Conservation (phyloP, 2,888 invertebrate genomes). For the Spicauda simplicius region DNA sequence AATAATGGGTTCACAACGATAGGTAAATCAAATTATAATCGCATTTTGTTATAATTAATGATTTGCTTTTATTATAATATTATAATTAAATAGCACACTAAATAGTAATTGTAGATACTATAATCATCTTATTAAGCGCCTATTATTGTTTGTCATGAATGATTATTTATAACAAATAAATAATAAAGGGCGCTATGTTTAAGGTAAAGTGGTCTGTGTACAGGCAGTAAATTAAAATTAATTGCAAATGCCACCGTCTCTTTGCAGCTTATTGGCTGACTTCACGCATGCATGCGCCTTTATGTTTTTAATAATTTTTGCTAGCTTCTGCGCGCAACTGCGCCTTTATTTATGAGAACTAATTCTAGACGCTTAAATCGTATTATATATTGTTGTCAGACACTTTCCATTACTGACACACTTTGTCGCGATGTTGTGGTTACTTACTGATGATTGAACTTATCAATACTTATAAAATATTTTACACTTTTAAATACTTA, state of each 20-base stretch:
- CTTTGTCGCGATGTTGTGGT: too few species aligned
- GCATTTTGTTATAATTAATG: not conserved
- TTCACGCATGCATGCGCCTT: constrained; percentile 44
- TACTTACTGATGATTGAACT: too few species aligned
- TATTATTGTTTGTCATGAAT: constrained; percentile 20
- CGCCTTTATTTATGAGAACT: constrained; percentile 1
- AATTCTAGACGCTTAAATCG: not conserved
- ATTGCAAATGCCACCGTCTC: constrained; percentile 42
- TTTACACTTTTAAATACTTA: too few species aligned
- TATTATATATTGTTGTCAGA: not conserved
- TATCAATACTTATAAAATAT: too few species aligned
- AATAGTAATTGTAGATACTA: constrained; percentile 1
- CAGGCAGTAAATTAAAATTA: constrained; percentile 42
- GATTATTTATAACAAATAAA: constrained; percentile 17
- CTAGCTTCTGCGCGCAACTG: constrained; percentile 1
- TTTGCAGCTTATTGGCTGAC: constrained; percentile 40
- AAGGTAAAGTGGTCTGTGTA: constrained; percentile 14
- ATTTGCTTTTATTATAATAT: not conserved
- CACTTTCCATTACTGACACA: too few species aligned
- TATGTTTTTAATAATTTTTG: constrained; percentile 10
- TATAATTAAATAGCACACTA: not conserved
- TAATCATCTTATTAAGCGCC: constrained; percentile 15
- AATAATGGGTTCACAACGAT: too few species aligned
- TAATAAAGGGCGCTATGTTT: constrained; percentile 18
- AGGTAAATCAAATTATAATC: not conserved